phyloP scores from a whole-genome alignment of 2,113 vertebrate species.

The Neotoma lepida region DNA sequence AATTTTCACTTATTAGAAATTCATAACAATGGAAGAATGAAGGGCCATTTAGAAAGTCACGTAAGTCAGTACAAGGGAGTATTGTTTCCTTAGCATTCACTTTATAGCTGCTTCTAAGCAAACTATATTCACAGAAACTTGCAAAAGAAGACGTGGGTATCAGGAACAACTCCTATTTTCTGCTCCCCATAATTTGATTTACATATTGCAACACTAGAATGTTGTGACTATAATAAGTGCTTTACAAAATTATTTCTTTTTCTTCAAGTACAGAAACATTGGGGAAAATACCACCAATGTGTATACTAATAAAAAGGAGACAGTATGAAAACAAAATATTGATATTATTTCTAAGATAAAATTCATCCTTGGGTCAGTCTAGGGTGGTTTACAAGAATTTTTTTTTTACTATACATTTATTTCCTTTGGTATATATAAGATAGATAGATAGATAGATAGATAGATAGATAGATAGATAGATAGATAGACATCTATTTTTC shows the following conservation, averaged over 20 bases:
- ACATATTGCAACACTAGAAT: neutral
- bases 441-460: neutral
- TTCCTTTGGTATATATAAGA: neutral
- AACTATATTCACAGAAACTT: neutral
- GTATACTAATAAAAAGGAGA: neutral
- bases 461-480: neutral
- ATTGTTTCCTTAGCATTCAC: neutral
- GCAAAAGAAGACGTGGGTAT: neutral
- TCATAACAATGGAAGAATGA: neutral
- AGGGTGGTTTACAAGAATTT: neutral
- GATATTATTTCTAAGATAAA: neutral
- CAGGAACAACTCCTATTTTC: neutral
- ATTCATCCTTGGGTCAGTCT: neutral
- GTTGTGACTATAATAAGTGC: neutral
- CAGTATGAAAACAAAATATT: neutral
- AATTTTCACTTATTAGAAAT: conserved; percentile 62
- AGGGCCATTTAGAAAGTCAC: neutral
- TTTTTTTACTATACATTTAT: neutral
- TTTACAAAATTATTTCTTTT: neutral
- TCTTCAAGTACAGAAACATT: neutral
- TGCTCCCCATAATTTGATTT: neutral
- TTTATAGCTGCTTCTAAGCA: neutral
- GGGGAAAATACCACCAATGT: neutral
- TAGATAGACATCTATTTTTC: neutral
- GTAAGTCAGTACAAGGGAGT: neutral